Evolutionary conservation across 2,888 invertebrate species (phyloP), one percentile per base, ranked within the genome.

Genomic region (Stratiomys singularior): DNA sequence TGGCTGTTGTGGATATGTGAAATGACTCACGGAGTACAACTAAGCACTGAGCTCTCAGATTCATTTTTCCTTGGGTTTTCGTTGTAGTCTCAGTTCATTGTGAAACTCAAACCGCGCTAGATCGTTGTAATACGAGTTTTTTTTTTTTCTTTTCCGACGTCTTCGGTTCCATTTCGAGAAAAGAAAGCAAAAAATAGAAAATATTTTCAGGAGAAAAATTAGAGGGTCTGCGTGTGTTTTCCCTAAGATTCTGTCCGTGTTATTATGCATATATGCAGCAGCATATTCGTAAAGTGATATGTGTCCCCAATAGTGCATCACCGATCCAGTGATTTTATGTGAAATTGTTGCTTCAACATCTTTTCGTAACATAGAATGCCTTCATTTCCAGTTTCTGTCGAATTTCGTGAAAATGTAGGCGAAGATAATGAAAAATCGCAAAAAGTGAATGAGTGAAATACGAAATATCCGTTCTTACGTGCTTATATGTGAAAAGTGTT

Each of bases 41-140:
- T 25, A 60, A 60, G 23, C 60, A 25, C 15, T 5, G n/a, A 46
- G 60, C 58, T 30, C 74, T 74, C 58, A 58, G 74, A 58, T 74
- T 74, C 58, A 74, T 74, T 74, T 52, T 74, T 27, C 74, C 27
- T 74, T 58, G 47, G 37, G 47, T 69, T 69, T 69, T 69, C 69
- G 69, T 69, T 47, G 44, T 1, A 72, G 47, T 79, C 37, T 3
- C 77, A 79, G 79, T 79, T 76, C 60, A 71, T 76, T 79, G 76
- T 64, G 63, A 77, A 77, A 77, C 77, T 77, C 67, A 76, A 77
- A 37, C 69, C 77, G 76, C 71, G 63, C 76, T 76, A 77, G 79
- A 77, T 71, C 71, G 76, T 23, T 25, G 44, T 37, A 74, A 37
- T 44, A 37, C 56, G 58, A 56, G 72, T 72, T 56, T 56, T 56